phyloP scores from a whole-genome alignment of 2,797 vertebrate genomes.

The Alca torda region DNA sequence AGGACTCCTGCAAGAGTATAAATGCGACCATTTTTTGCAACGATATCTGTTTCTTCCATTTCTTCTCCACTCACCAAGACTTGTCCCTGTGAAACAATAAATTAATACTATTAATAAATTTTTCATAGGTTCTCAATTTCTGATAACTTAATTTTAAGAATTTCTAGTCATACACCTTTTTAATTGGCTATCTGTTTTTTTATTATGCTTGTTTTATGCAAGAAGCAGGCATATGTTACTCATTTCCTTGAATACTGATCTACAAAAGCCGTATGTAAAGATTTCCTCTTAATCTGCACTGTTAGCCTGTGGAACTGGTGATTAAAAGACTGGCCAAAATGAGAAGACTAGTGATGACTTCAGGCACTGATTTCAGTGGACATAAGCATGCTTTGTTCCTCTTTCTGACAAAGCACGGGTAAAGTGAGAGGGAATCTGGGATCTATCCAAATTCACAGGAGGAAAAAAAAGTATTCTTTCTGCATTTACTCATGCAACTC shows the following conservation, averaged over 20 bases:
- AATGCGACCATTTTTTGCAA: slow-evolving; percentile 87
- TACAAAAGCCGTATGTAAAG: not conserved
- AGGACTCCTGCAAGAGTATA: slow-evolving; percentile 85
- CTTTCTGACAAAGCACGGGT: not conserved
- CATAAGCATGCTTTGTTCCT: not conserved
- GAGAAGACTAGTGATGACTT: not conserved
- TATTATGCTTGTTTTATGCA: not conserved
- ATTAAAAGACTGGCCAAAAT: not conserved
- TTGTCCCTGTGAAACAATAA: slow-evolving; percentile 80
- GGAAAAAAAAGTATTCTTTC: not conserved
- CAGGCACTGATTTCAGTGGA: not conserved
- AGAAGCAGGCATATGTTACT: not conserved
- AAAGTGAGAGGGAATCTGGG: not conserved
- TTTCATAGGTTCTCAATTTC: not conserved
- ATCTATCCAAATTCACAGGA: not conserved
- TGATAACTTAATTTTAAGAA: not conserved
- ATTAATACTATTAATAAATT: not conserved
- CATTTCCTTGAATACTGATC: not conserved
- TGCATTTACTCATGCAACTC: not conserved
- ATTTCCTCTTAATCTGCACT: not conserved
- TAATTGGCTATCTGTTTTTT: not conserved
- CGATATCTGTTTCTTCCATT: slow-evolving; percentile 84
- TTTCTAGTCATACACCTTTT: not conserved
- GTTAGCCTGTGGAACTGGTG: not conserved
- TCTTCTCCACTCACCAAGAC: slow-evolving; percentile 80